Evolutionary conservation across 2,797 vertebrate species (phyloP).

Genomic region (Pantherophis alleghaniensis): DNA sequence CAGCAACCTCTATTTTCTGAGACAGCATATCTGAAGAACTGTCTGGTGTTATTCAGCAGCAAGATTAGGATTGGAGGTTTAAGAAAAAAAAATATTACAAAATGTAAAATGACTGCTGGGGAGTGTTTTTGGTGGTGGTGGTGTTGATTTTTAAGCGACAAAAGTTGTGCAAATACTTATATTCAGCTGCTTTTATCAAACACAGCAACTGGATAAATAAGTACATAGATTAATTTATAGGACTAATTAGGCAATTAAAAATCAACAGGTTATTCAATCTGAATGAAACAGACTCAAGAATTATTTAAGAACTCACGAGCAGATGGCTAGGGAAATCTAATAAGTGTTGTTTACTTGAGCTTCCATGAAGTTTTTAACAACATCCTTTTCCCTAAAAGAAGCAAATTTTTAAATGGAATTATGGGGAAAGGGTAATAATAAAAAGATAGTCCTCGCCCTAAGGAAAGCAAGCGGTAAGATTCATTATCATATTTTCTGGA

Average conservation of each 20-base stretch:
- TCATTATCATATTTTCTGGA: background rate
- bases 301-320: background rate
- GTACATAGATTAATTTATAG: background rate
- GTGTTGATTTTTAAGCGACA: background rate
- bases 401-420: background rate
- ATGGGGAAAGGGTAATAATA: background rate
- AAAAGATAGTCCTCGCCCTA: background rate
- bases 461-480: background rate
- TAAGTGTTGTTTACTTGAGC: background rate
- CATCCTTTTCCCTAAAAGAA: background rate
- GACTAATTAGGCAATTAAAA: background rate
- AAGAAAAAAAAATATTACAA: background rate
- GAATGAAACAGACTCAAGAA: background rate
- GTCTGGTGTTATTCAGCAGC: background rate
- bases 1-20: background rate
- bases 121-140: background rate
- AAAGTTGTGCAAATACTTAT: background rate
- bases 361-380: background rate
- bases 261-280: background rate
- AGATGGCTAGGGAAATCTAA: background rate
- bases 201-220: background rate
- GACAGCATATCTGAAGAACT: background rate
- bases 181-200: background rate
- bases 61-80: background rate
- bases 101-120: background rate